Conservation (phyloP, 2,797 vertebrate species). For the Prunella strophiata region DNA sequence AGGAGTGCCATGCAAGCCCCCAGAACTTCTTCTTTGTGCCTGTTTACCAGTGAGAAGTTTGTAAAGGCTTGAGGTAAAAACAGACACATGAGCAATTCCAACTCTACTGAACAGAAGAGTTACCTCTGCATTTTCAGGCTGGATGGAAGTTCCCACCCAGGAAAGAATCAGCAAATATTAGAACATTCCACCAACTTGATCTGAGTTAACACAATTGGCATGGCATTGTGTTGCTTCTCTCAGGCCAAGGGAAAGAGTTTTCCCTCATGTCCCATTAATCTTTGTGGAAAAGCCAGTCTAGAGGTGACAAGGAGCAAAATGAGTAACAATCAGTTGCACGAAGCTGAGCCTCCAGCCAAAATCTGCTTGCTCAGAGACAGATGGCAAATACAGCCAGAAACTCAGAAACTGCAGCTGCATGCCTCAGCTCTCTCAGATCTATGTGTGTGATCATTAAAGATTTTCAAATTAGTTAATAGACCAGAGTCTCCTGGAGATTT, state of each 20-base stretch:
- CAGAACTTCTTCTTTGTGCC: background rate
- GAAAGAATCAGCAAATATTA: background rate
- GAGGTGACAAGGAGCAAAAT: conserved; percentile 51
- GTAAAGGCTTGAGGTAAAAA: background rate
- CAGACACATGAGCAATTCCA: background rate
- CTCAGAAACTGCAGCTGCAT: conserved; percentile 69
- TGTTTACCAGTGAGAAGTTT: background rate
- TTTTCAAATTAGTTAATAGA: conserved; percentile 68
- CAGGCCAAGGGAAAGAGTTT: conserved; percentile 5
- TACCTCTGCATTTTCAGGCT: background rate
- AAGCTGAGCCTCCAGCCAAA: conserved; percentile 66
- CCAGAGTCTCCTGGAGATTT: conserved; percentile 61
- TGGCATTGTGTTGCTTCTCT: background rate
- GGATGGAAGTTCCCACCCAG: background rate
- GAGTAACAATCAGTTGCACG: conserved; percentile 49
- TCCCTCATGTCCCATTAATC: conserved; percentile 52
- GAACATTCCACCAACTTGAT: background rate
- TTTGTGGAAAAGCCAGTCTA: conserved; percentile 45
- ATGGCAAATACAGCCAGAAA: conserved; percentile 70
- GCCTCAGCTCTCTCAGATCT: conserved; percentile 75
- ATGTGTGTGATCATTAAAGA: conserved; percentile 72
- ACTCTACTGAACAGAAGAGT: background rate
- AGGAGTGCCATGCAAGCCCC: conserved; percentile 39
- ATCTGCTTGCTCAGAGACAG: conserved; percentile 72
- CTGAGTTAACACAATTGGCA: background rate